Evolutionary conservation across 2,888 invertebrate genomes (phyloP), one percentile per base, ranked within the genome.

Genomic region (Leptarthrus brevirostris): DNA sequence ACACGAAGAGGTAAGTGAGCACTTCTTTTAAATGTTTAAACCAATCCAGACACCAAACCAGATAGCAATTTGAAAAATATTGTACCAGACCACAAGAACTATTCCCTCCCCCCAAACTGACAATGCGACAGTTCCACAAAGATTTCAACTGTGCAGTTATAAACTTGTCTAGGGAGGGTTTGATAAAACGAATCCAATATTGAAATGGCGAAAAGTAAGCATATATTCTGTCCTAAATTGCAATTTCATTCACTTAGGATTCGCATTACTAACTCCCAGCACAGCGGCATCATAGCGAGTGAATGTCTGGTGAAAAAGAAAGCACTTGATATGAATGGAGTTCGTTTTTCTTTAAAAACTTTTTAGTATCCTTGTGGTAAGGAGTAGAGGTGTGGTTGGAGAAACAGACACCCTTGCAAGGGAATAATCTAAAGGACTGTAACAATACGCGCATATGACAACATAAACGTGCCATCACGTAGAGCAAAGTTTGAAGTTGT

Each of bases 1-100:
- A 86, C 94, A 95, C 84, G 94, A 94, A 87, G 94, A 95, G 91
- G 94, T 94, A 88, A 88, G 87, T 83, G 40, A 44, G 36, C 53
- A 24, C 24, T 44, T 61, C 14, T 3, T 66, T 66, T 14, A 22
- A 47, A 66, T 47, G 66, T 66, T 49, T 26, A 66, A 47, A 26
- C 40, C 4, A 30, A 30, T 30, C 8, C 30, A 6, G 30, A 6
- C 8, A 6, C 30, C 18, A 18, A 36, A 36, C 40, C 34, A 10
- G 16, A 18, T 61, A 44, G 12, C 44, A 4, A 14, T 14, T n/a
- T n/a, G n/a, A n/a, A n/a, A n/a, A n/a, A n/a, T n/a, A n/a, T n/a
- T n/a, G n/a, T n/a, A n/a, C n/a, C n/a, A 14, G 44, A 14, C 22
- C 22, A 14, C 12, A 22, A 22, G n/a, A 53, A 22, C 10, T 22